A percentile compares a stretch with the other conserved stretches of the same genome.
Evolutionary conservation across 2,888 invertebrate species (phyloP).

Genomic region (Pantelozetes paolii): DNA sequence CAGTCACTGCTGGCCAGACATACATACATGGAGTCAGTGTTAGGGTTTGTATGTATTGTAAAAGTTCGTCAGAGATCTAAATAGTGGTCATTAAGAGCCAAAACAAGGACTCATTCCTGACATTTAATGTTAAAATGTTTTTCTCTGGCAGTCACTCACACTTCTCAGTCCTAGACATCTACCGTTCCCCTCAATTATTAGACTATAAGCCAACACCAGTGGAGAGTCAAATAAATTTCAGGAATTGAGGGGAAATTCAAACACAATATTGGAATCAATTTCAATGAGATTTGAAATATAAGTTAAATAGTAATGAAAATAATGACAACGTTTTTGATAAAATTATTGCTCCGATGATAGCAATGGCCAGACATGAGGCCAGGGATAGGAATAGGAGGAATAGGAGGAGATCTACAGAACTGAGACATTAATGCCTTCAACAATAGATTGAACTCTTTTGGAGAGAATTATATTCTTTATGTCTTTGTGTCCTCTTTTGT

Average conservation of each 20-base stretch:
- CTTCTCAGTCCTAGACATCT: not conserved
- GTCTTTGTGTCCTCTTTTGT: too few relatives aligned
- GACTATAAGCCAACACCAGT: not conserved
- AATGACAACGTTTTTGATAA: constrained; percentile 31
- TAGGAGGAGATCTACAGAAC: constrained; percentile 14
- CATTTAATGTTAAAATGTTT: constrained; percentile 30
- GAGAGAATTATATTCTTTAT: constrained; percentile 18
- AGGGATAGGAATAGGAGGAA: too few relatives aligned
- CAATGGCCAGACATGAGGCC: constrained; percentile 4
- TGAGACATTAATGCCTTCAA: not conserved
- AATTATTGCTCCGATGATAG: constrained; percentile 24
- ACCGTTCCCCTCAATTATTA: not conserved
- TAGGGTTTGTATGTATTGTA: constrained; percentile 20
- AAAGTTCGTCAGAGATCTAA: constrained; percentile 23
- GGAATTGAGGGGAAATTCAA: constrained; percentile 23
- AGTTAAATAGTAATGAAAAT: too few relatives aligned
- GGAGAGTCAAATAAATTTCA: not conserved
- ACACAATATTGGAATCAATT: constrained; percentile 6
- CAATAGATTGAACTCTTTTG: constrained; percentile 22
- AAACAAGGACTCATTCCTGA: constrained; percentile 29
- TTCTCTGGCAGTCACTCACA: not conserved
- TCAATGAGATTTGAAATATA: constrained; percentile 6
- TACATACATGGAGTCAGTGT: not conserved
- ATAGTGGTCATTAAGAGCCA: constrained; percentile 36
- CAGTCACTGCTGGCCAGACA: not conserved